phyloP scores from a whole-genome alignment of 2,888 invertebrate genomes.

The Tyria jacobaeae region DNA sequence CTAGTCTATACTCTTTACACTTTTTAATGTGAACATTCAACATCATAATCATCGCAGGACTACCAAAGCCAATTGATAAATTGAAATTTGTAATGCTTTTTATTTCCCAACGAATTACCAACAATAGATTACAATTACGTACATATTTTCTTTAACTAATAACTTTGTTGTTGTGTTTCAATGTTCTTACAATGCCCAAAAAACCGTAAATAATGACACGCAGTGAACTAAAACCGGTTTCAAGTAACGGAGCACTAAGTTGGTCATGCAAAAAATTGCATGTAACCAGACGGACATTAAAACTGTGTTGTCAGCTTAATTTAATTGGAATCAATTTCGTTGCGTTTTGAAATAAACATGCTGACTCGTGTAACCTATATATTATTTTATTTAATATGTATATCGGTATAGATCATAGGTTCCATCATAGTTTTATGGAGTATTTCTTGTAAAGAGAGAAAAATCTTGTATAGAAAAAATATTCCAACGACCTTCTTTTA shows the following conservation, averaged over 20 bases:
- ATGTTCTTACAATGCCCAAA: conserved; percentile 4
- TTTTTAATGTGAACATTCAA: too few species aligned
- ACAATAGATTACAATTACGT: neutral
- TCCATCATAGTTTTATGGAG: too few species aligned
- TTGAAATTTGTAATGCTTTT: neutral
- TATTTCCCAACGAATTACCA: neutral
- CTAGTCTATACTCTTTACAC: too few species aligned
- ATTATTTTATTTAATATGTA: neutral
- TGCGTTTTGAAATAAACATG: conserved; percentile 4
- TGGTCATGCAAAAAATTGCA: conserved; percentile 48
- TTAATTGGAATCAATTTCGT: conserved; percentile 15
- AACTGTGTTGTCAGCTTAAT: conserved; percentile 17
- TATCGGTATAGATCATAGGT: neutral
- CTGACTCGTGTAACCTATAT: neutral
- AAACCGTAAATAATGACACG: conserved; percentile 30
- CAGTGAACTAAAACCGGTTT: conserved; percentile 37
- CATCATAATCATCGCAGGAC: too few species aligned
- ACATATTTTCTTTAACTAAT: neutral
- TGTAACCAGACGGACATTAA: conserved; percentile 12
- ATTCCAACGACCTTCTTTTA: too few species aligned
- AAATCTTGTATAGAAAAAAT: too few species aligned
- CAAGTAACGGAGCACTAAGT: conserved; percentile 42
- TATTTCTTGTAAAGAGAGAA: too few species aligned
- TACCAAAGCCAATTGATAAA: neutral
- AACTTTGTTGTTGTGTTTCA: conserved; percentile 2